Evolutionary conservation across 2,888 invertebrate species (phyloP).

Genomic region (Celastrina argiolus): DNA sequence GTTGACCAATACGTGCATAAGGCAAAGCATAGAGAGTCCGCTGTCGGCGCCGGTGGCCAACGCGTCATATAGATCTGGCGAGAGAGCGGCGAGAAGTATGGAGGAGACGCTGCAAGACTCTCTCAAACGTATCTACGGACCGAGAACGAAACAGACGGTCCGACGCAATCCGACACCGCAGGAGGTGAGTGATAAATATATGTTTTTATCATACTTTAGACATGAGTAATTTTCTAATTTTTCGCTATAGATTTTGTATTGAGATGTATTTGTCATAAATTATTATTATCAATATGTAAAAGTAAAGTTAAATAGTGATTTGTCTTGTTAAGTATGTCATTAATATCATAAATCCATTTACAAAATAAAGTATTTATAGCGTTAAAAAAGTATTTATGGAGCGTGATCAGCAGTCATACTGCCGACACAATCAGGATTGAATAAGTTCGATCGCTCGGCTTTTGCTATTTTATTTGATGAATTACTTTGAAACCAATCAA

Average conservation of each 20-base stretch:
- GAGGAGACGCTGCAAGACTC: constrained; percentile 47
- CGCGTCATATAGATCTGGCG: constrained; percentile 37
- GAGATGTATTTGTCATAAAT: too few species aligned
- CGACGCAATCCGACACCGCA: constrained; percentile 42
- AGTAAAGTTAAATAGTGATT: too few species aligned
- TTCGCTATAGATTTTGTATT: neutral
- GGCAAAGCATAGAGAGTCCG: constrained; percentile 37
- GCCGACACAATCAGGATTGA: too few species aligned
- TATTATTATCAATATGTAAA: too few species aligned
- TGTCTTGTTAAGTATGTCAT: too few species aligned
- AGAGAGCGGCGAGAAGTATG: constrained; percentile 44
- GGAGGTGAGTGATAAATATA: constrained; percentile 48
- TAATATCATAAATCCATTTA: too few species aligned
- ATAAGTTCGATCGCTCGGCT: too few species aligned
- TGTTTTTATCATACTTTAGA: neutral
- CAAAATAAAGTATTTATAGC: too few species aligned
- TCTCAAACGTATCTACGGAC: constrained; percentile 39
- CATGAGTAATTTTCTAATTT: neutral
- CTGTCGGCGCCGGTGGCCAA: constrained; percentile 30
- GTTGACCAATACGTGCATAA: constrained; percentile 30
- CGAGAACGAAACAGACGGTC: constrained; percentile 31
- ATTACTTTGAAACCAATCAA: too few species aligned
- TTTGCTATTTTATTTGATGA: too few species aligned
- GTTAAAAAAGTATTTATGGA: too few species aligned
- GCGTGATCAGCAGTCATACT: too few species aligned